Evolutionary conservation across 2,888 invertebrate species (phyloP).

Genomic region (Ornithoptera alexandrae): DNA sequence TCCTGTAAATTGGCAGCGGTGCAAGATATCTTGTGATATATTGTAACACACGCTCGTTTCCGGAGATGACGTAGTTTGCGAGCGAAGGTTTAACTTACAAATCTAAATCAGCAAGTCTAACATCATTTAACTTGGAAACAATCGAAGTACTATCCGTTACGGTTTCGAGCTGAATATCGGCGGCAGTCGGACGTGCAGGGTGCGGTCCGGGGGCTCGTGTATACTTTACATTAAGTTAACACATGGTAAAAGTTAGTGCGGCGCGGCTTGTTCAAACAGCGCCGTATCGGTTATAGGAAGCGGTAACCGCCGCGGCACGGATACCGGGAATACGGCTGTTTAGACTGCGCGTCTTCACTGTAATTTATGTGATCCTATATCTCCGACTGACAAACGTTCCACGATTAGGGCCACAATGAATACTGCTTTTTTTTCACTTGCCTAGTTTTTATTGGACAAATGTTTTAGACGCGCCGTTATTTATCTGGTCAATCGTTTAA

Average conservation of each 20-base stretch:
- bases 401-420: slow-evolving; percentile 20
- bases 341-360: slow-evolving; percentile 19
- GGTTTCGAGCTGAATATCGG: slow-evolving; percentile 7
- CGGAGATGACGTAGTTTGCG: too few species aligned
- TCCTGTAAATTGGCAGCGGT: too few species aligned
- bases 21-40: too few species aligned
- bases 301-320: slow-evolving; percentile 23
- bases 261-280: slow-evolving; percentile 21
- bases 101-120: not conserved
- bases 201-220: not conserved
- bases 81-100: too few species aligned
- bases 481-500: not conserved
- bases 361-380: slow-evolving; percentile 27
- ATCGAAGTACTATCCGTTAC: slow-evolving; percentile 1
- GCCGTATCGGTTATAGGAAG: slow-evolving; percentile 29
- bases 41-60: too few species aligned
- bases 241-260: slow-evolving; percentile 25
- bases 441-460: slow-evolving; percentile 15
- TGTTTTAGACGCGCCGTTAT: not conserved
- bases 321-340: slow-evolving; percentile 28
- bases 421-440: slow-evolving; percentile 11
- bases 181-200: not conserved
- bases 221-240: slow-evolving; percentile 19
- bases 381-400: slow-evolving; percentile 25
- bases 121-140: slow-evolving; percentile 7